Evolutionary conservation across 1,140 invertebrate species (phyloP), one percentile per base, ranked within the genome.

Genomic region (Popillia japonica): DNA sequence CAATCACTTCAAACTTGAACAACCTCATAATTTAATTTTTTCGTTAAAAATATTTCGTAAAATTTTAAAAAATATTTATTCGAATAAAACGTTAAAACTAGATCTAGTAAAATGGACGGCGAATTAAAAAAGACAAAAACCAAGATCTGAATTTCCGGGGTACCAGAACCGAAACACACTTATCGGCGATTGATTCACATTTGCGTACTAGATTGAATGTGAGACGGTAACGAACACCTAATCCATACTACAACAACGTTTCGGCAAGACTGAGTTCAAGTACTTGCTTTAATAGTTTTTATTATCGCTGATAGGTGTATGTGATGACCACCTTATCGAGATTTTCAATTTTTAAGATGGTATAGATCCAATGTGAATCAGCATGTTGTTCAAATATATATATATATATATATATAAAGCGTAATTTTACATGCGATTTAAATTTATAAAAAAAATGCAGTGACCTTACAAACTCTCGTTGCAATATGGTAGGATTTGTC

Each of bases 1-100:
- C 61, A 34, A 68, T 22, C 61, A 68, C 61, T 34, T 68, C 61
- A 68, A 68, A 68, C 20, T 27, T 68, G 22, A 68, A 34, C 27
- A 34, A 34, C 27, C 27, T 27, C 61, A 68, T 68, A 11, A 2
- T 14, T 23, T 11, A 48, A 11, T 34, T 34, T 23, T 68, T 64
- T 22, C 22, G 20, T 9, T 14, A 14, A 68, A 0, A 68, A 68
- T 68, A 27, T 48, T 14, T 48, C n/a, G n/a, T 48, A 14, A 17
- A 14, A 48, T 48, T 48, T 64, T 68, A 9, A 23, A 11, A 23
- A 68, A 9, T 48, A 17, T 48, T 68, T 27, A 68, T 34, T 68
- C 61, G 27, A 11, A 27, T 22, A 27, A 22, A 68, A 34, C 61
- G 17, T 68, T 17, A n/a, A n/a, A 61, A 61, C n/a, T 14, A 48